phyloP scores from a whole-genome alignment of 2,113 vertebrate genomes.

The Vulpes vulpes region DNA sequence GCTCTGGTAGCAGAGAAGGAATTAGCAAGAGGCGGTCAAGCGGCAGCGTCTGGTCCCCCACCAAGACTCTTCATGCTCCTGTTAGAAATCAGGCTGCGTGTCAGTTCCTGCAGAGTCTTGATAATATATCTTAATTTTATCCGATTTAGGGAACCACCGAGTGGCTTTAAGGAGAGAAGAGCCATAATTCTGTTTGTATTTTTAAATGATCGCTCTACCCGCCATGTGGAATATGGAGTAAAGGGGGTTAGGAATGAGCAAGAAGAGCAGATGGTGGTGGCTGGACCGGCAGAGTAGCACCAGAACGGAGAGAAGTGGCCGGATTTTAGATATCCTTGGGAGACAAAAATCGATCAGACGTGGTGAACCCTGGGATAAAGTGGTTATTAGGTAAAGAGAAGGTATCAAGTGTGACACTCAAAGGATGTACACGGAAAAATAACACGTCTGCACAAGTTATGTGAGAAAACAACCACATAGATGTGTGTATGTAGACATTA shows the following conservation, averaged over 20 bases:
- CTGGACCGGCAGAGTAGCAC: rapidly evolving
- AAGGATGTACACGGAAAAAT: neutral
- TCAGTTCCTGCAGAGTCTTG: neutral
- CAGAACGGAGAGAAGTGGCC: neutral
- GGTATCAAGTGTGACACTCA: neutral
- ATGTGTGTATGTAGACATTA: neutral
- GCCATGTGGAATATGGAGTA: neutral
- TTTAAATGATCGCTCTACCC: neutral
- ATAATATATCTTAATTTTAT: neutral
- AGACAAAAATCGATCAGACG: neutral
- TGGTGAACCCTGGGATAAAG: neutral
- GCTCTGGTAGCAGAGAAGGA: neutral
- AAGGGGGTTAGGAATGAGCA: neutral
- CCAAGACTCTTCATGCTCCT: neutral
- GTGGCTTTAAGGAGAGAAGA: neutral
- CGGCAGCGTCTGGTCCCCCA: neutral
- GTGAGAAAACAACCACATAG: neutral
- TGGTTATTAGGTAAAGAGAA: neutral
- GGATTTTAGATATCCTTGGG: neutral
- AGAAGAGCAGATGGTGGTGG: neutral
- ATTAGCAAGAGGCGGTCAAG: neutral
- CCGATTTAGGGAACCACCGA: neutral
- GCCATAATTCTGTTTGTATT: neutral
- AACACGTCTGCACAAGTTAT: rapidly evolving
- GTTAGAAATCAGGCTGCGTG: neutral